Evolutionary conservation across 2,888 invertebrate genomes (phyloP).

Genomic region (Rhodophaea formosa): DNA sequence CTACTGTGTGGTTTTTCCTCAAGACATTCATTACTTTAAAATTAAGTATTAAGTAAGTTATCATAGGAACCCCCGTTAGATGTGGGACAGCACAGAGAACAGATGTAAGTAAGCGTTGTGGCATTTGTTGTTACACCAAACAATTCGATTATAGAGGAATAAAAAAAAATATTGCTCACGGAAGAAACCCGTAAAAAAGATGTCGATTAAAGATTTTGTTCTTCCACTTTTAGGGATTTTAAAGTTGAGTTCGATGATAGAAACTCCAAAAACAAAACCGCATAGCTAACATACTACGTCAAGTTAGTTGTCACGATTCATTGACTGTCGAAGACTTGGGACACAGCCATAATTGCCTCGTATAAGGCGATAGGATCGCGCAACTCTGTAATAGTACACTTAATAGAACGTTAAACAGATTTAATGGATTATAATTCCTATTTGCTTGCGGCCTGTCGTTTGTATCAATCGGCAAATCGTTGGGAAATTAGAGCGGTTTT

Average conservation of each 20-base stretch:
- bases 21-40: no score
- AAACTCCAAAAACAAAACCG: neutral
- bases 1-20: no score
- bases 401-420: slow-evolving; percentile 10
- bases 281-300: neutral
- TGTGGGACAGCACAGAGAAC: no score
- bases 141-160: no score
- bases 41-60: no score
- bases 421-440: slow-evolving; percentile 3
- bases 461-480: neutral
- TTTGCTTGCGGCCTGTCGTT: slow-evolving; percentile 7
- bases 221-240: no score
- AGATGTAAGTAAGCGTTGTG: no score
- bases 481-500: slow-evolving; percentile 1
- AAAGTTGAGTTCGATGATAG: neutral
- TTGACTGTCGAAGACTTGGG: neutral
- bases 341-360: slow-evolving; percentile 6
- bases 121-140: no score
- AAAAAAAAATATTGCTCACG: no score
- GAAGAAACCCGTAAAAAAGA: no score
- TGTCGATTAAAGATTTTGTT: no score
- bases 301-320: slow-evolving; percentile 1
- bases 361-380: slow-evolving; percentile 14
- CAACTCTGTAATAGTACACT: neutral
- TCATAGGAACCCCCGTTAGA: no score